Conservation (phyloP, 1,140 invertebrate genomes). For the Procambarus virginalis region DNA sequence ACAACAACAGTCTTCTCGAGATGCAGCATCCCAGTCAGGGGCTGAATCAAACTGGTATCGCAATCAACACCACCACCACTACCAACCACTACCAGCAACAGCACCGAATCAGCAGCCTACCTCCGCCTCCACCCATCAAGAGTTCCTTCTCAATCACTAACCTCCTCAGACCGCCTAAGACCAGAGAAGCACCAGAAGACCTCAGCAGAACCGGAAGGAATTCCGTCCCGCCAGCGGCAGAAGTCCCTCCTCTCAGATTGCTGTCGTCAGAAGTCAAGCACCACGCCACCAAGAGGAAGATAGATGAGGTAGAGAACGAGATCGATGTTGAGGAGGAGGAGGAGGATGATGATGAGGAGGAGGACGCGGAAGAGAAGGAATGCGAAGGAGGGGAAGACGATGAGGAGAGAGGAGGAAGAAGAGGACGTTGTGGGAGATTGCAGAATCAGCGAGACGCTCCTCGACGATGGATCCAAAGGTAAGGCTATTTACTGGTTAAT, state of each 20-base stretch:
- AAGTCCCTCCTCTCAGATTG: slow-evolving; percentile 9
- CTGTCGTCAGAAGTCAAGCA: not conserved
- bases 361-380: not conserved
- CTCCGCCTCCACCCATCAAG: slow-evolving; percentile 30
- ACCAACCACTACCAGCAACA: slow-evolving; percentile 8
- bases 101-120: not conserved
- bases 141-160: slow-evolving; percentile 58
- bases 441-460: slow-evolving; percentile 16
- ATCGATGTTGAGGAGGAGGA: slow-evolving; percentile 41
- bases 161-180: slow-evolving; percentile 35
- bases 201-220: slow-evolving; percentile 25
- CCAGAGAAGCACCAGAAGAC: slow-evolving; percentile 35
- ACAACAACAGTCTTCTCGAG: slow-evolving; percentile 20
- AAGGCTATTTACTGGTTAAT: not conserved
- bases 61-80: slow-evolving; percentile 1
- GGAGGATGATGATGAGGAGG: not conserved
- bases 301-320: slow-evolving; percentile 30
- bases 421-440: not conserved
- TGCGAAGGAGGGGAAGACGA: slow-evolving; percentile 31
- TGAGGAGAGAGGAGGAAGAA: slow-evolving; percentile 37
- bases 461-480: slow-evolving; percentile 30
- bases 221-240: not conserved
- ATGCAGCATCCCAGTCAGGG: not conserved
- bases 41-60: not conserved
- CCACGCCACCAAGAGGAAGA: slow-evolving; percentile 28